phyloP scores from a whole-genome alignment of 2,797 vertebrate genomes.

The Microctenopoma steveboyesi region DNA sequence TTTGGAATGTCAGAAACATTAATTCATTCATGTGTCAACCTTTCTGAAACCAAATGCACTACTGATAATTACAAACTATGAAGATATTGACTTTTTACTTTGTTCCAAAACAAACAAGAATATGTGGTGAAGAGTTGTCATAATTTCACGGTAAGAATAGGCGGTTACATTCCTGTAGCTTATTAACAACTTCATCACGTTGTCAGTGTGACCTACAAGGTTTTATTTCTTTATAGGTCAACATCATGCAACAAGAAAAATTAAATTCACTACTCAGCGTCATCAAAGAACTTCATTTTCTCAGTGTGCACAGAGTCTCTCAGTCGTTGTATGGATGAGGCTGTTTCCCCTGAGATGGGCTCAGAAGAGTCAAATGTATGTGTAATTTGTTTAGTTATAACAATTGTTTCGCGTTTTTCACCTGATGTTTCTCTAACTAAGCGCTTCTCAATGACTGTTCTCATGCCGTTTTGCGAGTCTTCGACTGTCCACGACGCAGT shows the following conservation, averaged over 20 bases:
- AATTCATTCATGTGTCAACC: conserved; percentile 11
- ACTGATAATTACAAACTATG: conserved; percentile 37
- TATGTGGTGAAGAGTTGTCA: conserved; percentile 40
- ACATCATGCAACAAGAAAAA: conserved; percentile 40
- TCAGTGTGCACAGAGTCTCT: conserved; percentile 82
- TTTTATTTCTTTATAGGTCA: conserved; percentile 37
- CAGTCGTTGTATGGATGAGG: conserved; percentile 78
- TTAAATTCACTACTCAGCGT: conserved; percentile 58
- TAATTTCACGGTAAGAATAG: conserved; percentile 31
- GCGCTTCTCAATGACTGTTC: conserved; percentile 64
- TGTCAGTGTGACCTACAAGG: conserved; percentile 14
- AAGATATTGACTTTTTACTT: conserved; percentile 32
- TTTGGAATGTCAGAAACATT: conserved; percentile 62
- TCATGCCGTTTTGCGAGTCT: conserved; percentile 52
- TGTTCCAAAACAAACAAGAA: conserved; percentile 44
- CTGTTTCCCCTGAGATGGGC: conserved; percentile 74
- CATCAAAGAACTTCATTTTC: conserved; percentile 85
- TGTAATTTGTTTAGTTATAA: conserved; percentile 79
- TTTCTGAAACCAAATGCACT: conserved; percentile 24
- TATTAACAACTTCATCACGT: conserved; percentile 44
- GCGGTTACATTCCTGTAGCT: conserved; percentile 27
- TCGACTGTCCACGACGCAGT: conserved; percentile 59
- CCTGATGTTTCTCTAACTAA: conserved; percentile 66
- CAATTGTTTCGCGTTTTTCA: conserved; percentile 73
- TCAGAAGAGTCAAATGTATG: conserved; percentile 66